A percentile compares a stretch with the other conserved stretches of the same genome.
Evolutionary conservation across 2,888 invertebrate genomes (phyloP).

Genomic region (Dorcus parallelipipedus): DNA sequence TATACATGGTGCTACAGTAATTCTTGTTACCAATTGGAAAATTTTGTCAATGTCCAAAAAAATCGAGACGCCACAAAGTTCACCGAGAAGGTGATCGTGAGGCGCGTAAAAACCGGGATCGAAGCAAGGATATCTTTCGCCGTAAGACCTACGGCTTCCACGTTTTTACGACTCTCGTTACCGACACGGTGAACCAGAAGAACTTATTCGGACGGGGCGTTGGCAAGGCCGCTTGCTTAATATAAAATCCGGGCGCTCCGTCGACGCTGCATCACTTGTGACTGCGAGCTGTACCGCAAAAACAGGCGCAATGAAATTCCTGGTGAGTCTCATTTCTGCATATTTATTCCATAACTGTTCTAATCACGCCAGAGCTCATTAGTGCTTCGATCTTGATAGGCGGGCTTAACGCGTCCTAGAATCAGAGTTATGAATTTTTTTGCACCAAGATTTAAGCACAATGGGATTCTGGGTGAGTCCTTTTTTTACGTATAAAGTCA

Average conservation of each 20-base stretch:
- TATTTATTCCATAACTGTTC: not conserved
- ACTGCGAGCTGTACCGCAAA: conserved; percentile 5
- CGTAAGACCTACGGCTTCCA: no score
- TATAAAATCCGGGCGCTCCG: conserved; percentile 9
- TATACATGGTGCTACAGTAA: no score
- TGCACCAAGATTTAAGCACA: no score
- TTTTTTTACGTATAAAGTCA: no score
- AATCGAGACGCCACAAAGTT: not conserved
- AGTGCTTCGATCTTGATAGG: not conserved
- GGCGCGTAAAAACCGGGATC: not conserved
- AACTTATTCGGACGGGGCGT: conserved; percentile 13
- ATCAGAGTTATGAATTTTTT: no score
- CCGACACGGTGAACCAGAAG: conserved; percentile 11
- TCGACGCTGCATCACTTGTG: conserved; percentile 11
- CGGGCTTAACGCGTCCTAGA: no score
- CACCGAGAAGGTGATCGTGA: not conserved
- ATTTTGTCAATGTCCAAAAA: not conserved
- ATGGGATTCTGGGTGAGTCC: no score
- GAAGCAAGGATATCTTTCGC: not conserved
- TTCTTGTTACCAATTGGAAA: no score
- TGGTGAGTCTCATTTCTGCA: conserved; percentile 13
- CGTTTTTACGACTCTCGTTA: conserved; percentile 7
- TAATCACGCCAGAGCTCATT: not conserved
- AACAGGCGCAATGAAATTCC: conserved; percentile 11
- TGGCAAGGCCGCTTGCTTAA: conserved; percentile 12